Percentiles rank a stretch among this genome's conserved stretches.
These are phyloP conservation scores for Poecilia wingei DNA, from an alignment of 2,797 vertebrate genomes.

Conservation along the genomic window DNA sequence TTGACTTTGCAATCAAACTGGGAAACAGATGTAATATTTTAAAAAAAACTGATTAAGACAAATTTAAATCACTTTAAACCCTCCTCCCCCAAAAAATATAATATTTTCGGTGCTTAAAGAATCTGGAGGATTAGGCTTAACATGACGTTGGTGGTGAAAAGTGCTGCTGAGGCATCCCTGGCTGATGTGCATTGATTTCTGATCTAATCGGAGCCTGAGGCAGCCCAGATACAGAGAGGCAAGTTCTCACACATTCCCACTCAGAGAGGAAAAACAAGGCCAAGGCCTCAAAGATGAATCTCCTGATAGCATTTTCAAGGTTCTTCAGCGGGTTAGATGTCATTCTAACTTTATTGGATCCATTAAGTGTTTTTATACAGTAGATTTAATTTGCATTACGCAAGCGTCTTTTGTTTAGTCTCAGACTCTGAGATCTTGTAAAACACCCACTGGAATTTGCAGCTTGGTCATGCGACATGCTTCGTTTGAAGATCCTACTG, in stretches of 20 bases:
- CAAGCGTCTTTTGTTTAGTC: constrained; percentile 23
- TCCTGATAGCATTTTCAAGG: constrained; percentile 16
- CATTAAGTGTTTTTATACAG: constrained; percentile 18
- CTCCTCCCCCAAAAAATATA: not conserved
- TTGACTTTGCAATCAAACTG: constrained; percentile 4
- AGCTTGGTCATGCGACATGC: constrained; percentile 12
- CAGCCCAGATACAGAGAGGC: constrained; percentile 38
- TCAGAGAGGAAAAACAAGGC: constrained; percentile 38
- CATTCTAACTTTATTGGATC: constrained; percentile 22
- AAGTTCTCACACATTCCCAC: constrained; percentile 42
- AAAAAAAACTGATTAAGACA: not conserved
- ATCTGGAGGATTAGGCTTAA: constrained; percentile 40
- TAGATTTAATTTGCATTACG: constrained; percentile 12
- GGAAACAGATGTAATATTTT: constrained; percentile 4
- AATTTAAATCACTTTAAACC: constrained; percentile 9
- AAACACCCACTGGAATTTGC: constrained; percentile 37
- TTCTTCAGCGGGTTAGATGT: constrained; percentile 28
- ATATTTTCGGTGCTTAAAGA: constrained; percentile 31
- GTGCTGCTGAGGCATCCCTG: constrained; percentile 28
- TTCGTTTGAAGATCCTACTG: constrained; percentile 31
- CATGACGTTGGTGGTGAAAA: constrained; percentile 49
- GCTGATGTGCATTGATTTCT: constrained; percentile 61
- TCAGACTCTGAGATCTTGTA: constrained; percentile 28
- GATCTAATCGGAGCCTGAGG: constrained; percentile 56
- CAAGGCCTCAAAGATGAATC: constrained; percentile 31